These are phyloP conservation scores for Crambe crambe DNA, from an alignment of 37 sponge, comb jelly and placozoan genomes.

Conservation along the genomic window DNA sequence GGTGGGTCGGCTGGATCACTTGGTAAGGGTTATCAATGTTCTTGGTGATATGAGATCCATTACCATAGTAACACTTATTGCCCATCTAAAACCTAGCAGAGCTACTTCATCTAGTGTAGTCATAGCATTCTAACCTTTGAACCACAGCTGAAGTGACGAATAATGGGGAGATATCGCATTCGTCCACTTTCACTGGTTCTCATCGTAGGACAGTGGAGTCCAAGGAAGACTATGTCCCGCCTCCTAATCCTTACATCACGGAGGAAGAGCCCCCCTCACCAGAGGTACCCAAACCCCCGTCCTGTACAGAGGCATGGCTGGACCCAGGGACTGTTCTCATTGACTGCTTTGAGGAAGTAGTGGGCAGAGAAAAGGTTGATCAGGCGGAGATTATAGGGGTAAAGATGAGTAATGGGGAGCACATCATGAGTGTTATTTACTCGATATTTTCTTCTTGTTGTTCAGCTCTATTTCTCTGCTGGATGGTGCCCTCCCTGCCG, in stretches of 20 bases:
- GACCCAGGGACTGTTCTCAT: slow-evolving; percentile 9
- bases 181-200: too few species aligned
- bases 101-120: too few species aligned
- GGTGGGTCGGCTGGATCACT: background rate
- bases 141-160: too few species aligned
- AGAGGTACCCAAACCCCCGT: background rate
- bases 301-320: slow-evolving; percentile 22
- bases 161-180: too few species aligned
- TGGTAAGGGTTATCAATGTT: background rate
- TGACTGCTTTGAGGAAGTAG: slow-evolving; percentile 34
- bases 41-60: background rate
- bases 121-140: too few species aligned
- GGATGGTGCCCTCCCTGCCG: slow-evolving; percentile 84
- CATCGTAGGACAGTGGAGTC: slow-evolving; percentile 19
- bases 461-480: slow-evolving; percentile 84
- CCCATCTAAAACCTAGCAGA: too few species aligned
- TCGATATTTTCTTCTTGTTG: too few species aligned
- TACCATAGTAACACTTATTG: background rate
- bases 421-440: background rate
- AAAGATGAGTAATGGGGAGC: background rate
- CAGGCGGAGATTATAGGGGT: slow-evolving; percentile 52
- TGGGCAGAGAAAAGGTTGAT: slow-evolving; percentile 36
- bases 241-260: slow-evolving; percentile 23
- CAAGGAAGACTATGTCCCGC: slow-evolving; percentile 23
- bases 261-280: background rate